Percentiles rank a stretch among this genome's conserved stretches.
These are phyloP conservation scores for Thera britannica DNA, from an alignment of 2,888 invertebrate genomes.

Conservation along the genomic window DNA sequence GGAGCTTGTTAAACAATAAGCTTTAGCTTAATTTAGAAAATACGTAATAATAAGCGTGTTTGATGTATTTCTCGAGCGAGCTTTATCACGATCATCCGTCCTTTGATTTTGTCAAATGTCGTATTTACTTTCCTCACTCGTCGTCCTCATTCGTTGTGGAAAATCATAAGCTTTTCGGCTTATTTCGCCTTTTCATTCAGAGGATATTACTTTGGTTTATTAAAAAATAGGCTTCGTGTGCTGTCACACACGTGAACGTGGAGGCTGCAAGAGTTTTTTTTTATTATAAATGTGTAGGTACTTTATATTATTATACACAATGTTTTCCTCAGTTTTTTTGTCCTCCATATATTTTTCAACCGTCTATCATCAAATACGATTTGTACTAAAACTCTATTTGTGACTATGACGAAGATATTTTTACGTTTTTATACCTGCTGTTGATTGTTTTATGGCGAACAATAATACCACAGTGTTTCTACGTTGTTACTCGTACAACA, in stretches of 20 bases:
- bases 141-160: slow-evolving; percentile 14
- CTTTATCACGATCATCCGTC: slow-evolving; percentile 12
- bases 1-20: not conserved
- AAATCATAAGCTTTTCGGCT: slow-evolving; percentile 9
- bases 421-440: not conserved
- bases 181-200: slow-evolving; percentile 7
- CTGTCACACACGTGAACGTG: not conserved
- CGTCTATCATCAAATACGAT: no score
- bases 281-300: not conserved
- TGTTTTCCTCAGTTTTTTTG: no score
- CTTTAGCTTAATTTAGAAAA: not conserved
- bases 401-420: slow-evolving; percentile 8
- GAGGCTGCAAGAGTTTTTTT: not conserved
- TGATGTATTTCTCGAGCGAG: slow-evolving; percentile 6
- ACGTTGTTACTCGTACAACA: not conserved
- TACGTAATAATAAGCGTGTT: slow-evolving; percentile 3
- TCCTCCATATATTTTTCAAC: no score
- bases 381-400: slow-evolving; percentile 11
- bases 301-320: no score
- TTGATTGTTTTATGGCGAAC: slow-evolving; percentile 17
- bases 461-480: slow-evolving; percentile 8
- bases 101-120: slow-evolving; percentile 21
- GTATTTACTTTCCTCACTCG: slow-evolving; percentile 16
- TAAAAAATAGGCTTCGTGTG: not conserved
- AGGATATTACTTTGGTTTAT: slow-evolving; percentile 10